These are phyloP conservation scores for Steromphala cineraria DNA, from an alignment of 2,888 invertebrate species.

Conservation along the genomic window DNA sequence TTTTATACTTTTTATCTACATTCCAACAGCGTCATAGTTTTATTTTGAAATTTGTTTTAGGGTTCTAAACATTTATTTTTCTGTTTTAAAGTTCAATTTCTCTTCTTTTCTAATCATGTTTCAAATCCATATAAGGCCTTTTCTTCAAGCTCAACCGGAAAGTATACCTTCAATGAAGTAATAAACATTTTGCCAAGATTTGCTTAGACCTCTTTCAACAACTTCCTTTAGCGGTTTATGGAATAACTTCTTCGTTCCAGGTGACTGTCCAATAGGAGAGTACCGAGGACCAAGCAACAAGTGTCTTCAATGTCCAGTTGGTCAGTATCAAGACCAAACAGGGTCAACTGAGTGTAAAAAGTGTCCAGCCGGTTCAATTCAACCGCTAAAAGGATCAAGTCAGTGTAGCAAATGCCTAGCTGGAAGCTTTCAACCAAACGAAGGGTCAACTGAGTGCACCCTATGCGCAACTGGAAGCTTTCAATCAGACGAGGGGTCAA, in stretches of 20 bases:
- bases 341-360: neutral
- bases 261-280: neutral
- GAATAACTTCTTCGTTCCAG: neutral
- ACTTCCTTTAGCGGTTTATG: no score
- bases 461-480: neutral
- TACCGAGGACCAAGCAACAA: neutral
- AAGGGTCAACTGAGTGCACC: neutral
- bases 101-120: no score
- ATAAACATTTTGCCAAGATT: no score
- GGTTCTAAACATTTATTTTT: no score
- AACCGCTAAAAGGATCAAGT: neutral
- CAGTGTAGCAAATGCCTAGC: neutral
- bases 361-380: neutral
- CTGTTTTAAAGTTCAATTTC: no score
- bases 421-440: neutral
- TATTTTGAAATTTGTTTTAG: no score
- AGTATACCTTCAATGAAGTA: no score
- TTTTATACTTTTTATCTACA: no score
- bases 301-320: neutral
- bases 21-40: no score
- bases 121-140: no score
- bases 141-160: no score
- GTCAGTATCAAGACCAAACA: neutral
- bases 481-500: neutral
- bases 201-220: no score